Evolutionary conservation across 2,797 vertebrate genomes (phyloP), one percentile per base, ranked within the genome.

Genomic region (Calcarius lapponicus): DNA sequence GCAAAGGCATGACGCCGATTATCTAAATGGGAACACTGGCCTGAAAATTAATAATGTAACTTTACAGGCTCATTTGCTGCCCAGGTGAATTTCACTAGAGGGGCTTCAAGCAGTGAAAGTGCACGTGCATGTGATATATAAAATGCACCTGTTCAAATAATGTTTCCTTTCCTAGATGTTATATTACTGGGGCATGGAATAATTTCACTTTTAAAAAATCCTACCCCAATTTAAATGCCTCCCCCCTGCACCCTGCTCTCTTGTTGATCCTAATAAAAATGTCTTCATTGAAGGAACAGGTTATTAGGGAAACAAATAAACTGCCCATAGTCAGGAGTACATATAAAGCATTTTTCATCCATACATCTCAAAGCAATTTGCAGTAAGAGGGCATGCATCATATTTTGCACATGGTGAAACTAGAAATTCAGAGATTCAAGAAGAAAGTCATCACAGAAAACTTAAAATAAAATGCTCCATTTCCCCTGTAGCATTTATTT

Each of bases 1-100:
- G 73, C 88, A 93, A 88, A 92, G 78, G 90, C 96, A 95, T 97
- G 96, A 96, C 2, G 51, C n/a, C 22, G 90, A 95, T 93, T 95
- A 91, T 88, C 92, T 93, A 73, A 95, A 93, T 38, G 78, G 73
- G 70, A 95, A 92, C 0, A 12, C 88, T 64, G 70, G 82, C 34
- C 83, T 93, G 88, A 93, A 95, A 95, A 96, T 96, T 94, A 96
- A 95, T 96, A 93, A 93, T 92, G 38, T 48, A 92, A 81, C 90
- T 97, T 97, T 96, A 97, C 91, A 76, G 90, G 95, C 93, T 95
- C 90, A 93, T 96, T 96, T 97, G 95, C 95, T 95, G 83, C 96
- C 92, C 96, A 97, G 96, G 95, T 97, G 95, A 95, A 92, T 95
- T 96, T 96, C 90, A 91, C 90, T 76, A 85, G 67, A 90, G 57